Evolutionary conservation across 30 jellyfish, hydroid and myxozoan species (phyloP).

Genomic region (Aurelia sp.): DNA sequence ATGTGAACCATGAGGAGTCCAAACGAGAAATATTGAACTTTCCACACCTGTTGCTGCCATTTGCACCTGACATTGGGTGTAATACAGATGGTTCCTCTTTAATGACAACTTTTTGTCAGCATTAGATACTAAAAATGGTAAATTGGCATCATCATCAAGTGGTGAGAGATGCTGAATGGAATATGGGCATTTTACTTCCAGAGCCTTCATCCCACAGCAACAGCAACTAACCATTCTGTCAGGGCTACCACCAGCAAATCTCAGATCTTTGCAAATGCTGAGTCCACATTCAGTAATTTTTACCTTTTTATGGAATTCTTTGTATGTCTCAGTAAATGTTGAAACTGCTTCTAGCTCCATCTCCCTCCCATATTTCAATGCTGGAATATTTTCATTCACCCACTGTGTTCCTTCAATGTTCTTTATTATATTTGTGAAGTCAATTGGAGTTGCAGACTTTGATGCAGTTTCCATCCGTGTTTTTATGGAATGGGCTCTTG

Average conservation of each 20-base stretch:
- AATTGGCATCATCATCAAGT: not conserved
- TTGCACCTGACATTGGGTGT: constrained; percentile 59
- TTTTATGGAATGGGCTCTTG: constrained; percentile 39
- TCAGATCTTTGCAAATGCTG: constrained; percentile 14
- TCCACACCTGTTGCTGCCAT: constrained; percentile 19
- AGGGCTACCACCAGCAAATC: constrained; percentile 74
- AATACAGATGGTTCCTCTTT: constrained; percentile 13
- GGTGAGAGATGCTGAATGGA: constrained; percentile 9
- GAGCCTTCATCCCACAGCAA: constrained; percentile 56
- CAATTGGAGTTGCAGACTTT: not conserved
- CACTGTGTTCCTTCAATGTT: constrained; percentile 20
- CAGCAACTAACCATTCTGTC: constrained; percentile 51
- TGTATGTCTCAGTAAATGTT: not conserved
- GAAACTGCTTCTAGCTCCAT: constrained; percentile 29
- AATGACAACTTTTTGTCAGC: not conserved
- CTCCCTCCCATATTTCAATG: constrained; percentile 61
- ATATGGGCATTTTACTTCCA: constrained; percentile 73
- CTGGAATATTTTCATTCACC: constrained; percentile 67
- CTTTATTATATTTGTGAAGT: constrained; percentile 8
- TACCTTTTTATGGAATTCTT: constrained; percentile 3
- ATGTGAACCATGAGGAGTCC: not conserved
- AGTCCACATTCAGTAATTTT: constrained; percentile 21
- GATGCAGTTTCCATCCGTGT: constrained; percentile 28
- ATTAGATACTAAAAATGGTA: not conserved
- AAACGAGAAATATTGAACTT: constrained; percentile 32